A percentile compares a stretch with the other conserved stretches of the same genome.
Evolutionary conservation across 2,797 vertebrate species (phyloP).

Genomic region (Molossus molossus): DNA sequence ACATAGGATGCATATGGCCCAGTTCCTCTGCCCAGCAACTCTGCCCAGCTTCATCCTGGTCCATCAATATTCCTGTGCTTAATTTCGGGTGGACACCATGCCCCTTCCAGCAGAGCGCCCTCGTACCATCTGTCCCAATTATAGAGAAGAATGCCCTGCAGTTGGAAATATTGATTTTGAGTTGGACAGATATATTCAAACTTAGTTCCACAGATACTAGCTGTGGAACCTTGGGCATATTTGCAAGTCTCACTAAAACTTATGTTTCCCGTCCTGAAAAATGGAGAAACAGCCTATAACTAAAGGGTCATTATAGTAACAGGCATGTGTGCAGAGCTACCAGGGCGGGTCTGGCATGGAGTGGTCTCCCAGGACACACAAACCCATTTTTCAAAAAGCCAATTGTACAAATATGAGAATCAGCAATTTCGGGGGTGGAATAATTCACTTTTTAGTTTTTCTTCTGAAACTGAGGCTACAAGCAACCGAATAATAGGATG

Average conservation of each 20-base stretch:
- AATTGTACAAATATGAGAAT: background rate
- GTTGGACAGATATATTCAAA: background rate
- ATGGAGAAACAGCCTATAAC: background rate
- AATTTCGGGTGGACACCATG: background rate
- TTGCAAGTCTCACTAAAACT: background rate
- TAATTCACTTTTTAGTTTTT: background rate
- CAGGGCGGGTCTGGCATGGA: background rate
- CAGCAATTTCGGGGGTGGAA: background rate
- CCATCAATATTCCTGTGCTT: background rate
- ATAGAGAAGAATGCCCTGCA: background rate
- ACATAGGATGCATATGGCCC: accelerated
- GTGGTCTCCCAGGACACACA: background rate
- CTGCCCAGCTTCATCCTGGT: background rate
- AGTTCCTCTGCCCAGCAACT: background rate
- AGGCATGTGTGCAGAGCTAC: background rate
- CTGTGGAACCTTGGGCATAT: background rate
- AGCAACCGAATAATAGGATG: background rate
- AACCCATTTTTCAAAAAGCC: background rate
- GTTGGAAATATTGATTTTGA: background rate
- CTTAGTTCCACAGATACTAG: background rate
- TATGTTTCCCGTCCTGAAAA: background rate
- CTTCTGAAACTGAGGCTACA: background rate
- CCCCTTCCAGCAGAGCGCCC: background rate
- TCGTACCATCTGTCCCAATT: no score
- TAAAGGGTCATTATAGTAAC: background rate